phyloP scores from a whole-genome alignment of 2,113 vertebrate species.

The Brachionichthys hirsutus region DNA sequence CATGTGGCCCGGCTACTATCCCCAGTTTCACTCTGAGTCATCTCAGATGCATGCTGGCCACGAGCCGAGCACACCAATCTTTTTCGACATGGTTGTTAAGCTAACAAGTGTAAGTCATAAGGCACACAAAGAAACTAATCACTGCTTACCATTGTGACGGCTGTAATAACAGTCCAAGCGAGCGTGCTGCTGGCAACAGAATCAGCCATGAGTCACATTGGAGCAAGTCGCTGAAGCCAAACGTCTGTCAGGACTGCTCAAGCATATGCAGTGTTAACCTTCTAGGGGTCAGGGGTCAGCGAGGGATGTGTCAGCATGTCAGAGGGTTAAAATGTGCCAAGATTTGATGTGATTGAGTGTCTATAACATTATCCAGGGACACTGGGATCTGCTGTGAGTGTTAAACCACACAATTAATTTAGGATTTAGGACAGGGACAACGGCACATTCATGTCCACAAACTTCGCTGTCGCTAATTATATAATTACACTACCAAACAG shows the following conservation, averaged over 20 bases:
- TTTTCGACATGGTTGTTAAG: conserved; percentile 11
- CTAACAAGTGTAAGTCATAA: conserved; percentile 20
- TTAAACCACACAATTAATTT: no score
- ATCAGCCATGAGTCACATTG: conserved; percentile 25
- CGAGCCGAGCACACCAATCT: not conserved
- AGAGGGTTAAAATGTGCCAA: conserved; percentile 13
- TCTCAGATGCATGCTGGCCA: not conserved
- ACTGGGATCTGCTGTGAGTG: no score
- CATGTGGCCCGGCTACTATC: conserved; percentile 8
- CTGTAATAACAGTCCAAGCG: conserved; percentile 8
- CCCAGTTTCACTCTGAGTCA: conserved; percentile 5
- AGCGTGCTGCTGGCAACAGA: conserved; percentile 7
- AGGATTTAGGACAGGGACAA: not conserved
- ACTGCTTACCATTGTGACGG: conserved; percentile 6
- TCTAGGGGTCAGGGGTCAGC: conserved; percentile 11
- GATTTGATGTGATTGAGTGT: not conserved
- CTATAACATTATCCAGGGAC: not conserved
- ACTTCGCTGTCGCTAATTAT: not conserved
- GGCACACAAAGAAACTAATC: conserved; percentile 17
- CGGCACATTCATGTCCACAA: no score
- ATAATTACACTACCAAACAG: not conserved
- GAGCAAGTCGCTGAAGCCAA: not conserved
- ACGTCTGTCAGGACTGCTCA: conserved; percentile 10
- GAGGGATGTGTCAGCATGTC: conserved; percentile 21
- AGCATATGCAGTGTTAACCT: conserved; percentile 32